Evolutionary conservation across 1,140 invertebrate species (phyloP).

Genomic region (Aphidius ervi): DNA sequence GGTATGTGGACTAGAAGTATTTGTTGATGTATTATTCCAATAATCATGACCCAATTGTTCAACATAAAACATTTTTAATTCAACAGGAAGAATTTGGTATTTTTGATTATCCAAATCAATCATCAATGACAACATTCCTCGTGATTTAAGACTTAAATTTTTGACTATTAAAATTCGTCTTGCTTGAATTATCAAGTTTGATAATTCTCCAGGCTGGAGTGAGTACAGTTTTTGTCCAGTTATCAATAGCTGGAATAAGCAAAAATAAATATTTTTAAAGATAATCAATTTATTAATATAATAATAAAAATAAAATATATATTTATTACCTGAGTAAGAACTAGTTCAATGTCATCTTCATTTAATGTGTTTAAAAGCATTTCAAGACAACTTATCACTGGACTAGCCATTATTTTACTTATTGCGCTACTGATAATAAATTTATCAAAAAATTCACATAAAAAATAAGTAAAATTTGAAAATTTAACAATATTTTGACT

Average conservation of each 20-base stretch:
- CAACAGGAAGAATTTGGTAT: slow-evolving; percentile 6
- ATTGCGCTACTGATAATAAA: not conserved
- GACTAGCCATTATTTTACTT: not conserved
- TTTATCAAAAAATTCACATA: slow-evolving; percentile 9
- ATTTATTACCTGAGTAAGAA: not conserved
- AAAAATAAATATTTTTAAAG: not conserved
- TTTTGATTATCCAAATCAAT: slow-evolving; percentile 11
- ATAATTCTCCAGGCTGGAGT: not conserved
- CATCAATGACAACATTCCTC: slow-evolving; percentile 6
- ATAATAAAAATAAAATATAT: not conserved
- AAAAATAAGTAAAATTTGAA: slow-evolving; percentile 7
- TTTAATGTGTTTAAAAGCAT: not conserved
- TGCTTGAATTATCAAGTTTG: slow-evolving; percentile 9
- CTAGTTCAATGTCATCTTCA: slow-evolving; percentile 18
- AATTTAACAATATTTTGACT: slow-evolving; percentile 1
- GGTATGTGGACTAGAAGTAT: not conserved
- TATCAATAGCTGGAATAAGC: slow-evolving; percentile 6
- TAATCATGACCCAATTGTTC: slow-evolving; percentile 10
- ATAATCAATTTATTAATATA: too few relatives aligned
- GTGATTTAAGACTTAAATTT: slow-evolving; percentile 15
- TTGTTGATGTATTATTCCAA: not conserved
- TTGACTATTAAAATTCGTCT: slow-evolving; percentile 13
- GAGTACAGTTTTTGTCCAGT: slow-evolving; percentile 10
- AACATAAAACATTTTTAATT: slow-evolving; percentile 15
- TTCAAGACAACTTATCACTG: not conserved